Evolutionary conservation across 2,888 invertebrate species (phyloP), one percentile per base, ranked within the genome.

Genomic region (Drosophila setosimentum): DNA sequence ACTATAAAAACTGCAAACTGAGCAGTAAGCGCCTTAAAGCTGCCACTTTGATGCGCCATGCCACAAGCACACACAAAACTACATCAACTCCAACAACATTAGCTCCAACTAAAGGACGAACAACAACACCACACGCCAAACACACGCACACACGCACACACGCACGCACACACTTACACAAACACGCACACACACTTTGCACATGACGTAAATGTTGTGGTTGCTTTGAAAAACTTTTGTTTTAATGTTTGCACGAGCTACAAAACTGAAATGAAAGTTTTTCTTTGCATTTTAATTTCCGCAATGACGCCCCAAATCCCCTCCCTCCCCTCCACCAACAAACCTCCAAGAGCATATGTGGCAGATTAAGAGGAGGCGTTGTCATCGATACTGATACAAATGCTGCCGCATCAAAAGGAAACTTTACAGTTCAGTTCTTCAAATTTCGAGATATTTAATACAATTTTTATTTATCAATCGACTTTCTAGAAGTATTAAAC

Each of bases 211-310:
- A 81, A 76, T 84, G 80, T 83, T 88, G 88, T 65, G 87, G 81
- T 76, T 76, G 80, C 88, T 89, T 85, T 89, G 82, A 80, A 89
- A 89, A 85, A 89, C 82, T 89, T 85, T 85, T 33, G 73, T 80
- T 87, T 88, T 83, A 87, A 86, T 83, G 79, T 76, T 66, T 75
- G 69, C 68, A 16, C 49, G 48, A 57, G 64, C 65, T 65, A 73
- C 76, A 68, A 78, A 76, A 65, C 71, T 64, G 40, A 50, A 76
- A 80, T 50, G 51, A 53, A 75, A 76, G 57, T 76, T 72, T 68
- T 21, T 50, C 76, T 58, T 72, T 53, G 67, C 63, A 50, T 77
- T 77, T 77, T 67, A 54, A 76, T 67, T 61, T 55, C 3, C 30
- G 30, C 35, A 55, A 8, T 55, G 37, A 8, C 7, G 45, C 27